A percentile compares a stretch with the other conserved stretches of the same genome.
Conservation (phyloP, 2,888 invertebrate genomes). For the Anagyrus pseudococci region DNA sequence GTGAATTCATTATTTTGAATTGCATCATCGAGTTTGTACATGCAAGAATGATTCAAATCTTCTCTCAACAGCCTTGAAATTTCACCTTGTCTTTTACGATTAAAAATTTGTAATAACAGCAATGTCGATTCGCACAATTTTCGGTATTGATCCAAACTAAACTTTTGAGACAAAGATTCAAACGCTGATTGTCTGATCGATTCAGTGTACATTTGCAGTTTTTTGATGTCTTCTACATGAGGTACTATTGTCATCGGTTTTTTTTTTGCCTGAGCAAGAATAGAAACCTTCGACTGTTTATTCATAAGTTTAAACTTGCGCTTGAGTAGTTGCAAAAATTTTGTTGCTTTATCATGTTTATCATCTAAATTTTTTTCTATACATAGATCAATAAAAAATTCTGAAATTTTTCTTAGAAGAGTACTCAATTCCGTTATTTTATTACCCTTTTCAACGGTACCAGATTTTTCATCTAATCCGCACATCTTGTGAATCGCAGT, state of each 20-base stretch:
- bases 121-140: conserved; percentile 19
- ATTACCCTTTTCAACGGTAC: too few species aligned
- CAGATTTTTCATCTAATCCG: too few species aligned
- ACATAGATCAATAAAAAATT: too few species aligned
- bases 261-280: neutral
- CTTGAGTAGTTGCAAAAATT: too few species aligned
- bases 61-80: conserved; percentile 18
- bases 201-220: conserved; percentile 11
- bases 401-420: too few species aligned
- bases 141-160: neutral
- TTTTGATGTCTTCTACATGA: conserved; percentile 11
- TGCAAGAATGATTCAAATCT: conserved; percentile 8
- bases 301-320: too few species aligned
- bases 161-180: neutral
- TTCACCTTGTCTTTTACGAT: conserved; percentile 34
- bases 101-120: conserved; percentile 23
- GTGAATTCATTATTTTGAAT: conserved; percentile 3
- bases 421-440: too few species aligned
- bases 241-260: conserved; percentile 18
- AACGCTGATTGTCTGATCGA: neutral
- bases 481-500: too few species aligned
- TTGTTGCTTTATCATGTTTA: too few species aligned
- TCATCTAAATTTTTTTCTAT: too few species aligned
- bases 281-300: neutral
- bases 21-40: conserved; percentile 1